phyloP scores from a whole-genome alignment of 2,888 invertebrate genomes.

The Mimas tiliae region DNA sequence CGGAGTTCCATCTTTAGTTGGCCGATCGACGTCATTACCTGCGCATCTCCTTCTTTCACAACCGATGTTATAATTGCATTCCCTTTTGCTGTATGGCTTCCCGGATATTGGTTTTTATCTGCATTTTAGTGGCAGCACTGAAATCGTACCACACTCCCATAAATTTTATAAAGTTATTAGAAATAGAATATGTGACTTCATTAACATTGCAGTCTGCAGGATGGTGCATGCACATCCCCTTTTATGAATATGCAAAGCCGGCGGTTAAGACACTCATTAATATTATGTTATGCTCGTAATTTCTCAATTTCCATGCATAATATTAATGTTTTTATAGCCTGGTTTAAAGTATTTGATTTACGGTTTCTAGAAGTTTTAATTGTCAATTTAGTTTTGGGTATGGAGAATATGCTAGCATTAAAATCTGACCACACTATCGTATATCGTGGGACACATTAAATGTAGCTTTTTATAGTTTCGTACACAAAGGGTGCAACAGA shows the following conservation, averaged over 20 bases:
- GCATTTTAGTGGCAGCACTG: neutral
- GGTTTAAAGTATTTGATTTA: slow-evolving; percentile 3
- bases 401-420: neutral
- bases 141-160: neutral
- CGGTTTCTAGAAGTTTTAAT: neutral
- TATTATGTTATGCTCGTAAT: slow-evolving; percentile 63
- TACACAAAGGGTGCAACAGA: too few species aligned
- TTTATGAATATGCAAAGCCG: slow-evolving; percentile 62
- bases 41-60: too few species aligned
- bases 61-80: too few species aligned
- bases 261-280: slow-evolving; percentile 57
- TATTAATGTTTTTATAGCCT: slow-evolving; percentile 46
- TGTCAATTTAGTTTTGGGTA: too few species aligned
- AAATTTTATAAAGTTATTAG: slow-evolving; percentile 28
- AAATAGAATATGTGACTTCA: slow-evolving; percentile 38
- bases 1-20: too few species aligned
- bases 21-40: too few species aligned
- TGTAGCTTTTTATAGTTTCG: too few species aligned
- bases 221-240: slow-evolving; percentile 39
- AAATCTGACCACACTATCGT: too few species aligned
- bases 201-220: slow-evolving; percentile 42
- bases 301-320: slow-evolving; percentile 63
- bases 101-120: neutral
- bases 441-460: too few species aligned
- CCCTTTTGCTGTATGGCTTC: too few species aligned